Evolutionary conservation across 2,113 vertebrate genomes (phyloP).

Genomic region (Morone chrysops): DNA sequence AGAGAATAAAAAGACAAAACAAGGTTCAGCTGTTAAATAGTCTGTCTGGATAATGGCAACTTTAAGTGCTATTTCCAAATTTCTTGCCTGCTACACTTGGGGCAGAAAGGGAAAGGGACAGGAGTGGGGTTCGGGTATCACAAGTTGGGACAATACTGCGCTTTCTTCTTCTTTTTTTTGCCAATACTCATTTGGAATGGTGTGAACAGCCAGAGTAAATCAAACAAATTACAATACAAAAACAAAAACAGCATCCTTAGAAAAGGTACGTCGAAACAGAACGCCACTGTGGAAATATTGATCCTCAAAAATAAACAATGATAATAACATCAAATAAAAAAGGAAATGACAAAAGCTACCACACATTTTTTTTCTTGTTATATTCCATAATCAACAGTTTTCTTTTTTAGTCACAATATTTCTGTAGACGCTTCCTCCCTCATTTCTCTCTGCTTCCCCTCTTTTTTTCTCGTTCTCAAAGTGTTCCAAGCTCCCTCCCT

Average conservation of each 20-base stretch:
- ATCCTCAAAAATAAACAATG: conserved; percentile 78
- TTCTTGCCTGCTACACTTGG: conserved; percentile 76
- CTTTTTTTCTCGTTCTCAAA: conserved; percentile 54
- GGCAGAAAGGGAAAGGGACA: conserved; percentile 59
- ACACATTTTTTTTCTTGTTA: conserved; percentile 79
- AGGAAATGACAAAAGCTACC: conserved; percentile 83
- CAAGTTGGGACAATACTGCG: conserved; percentile 79
- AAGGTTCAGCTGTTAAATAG: conserved; percentile 74
- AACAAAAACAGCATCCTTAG: conserved; percentile 71
- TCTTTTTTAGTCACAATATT: conserved; percentile 77
- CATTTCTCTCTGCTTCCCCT: conserved; percentile 51
- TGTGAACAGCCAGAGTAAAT: conserved; percentile 79
- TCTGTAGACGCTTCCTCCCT: conserved; percentile 72
- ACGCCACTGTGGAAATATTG: conserved; percentile 79
- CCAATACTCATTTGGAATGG: conserved; percentile 83
- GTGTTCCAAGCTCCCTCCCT: conserved; percentile 59
- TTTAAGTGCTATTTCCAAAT: conserved; percentile 84
- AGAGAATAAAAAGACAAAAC: conserved; percentile 58
- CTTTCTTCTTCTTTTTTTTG: conserved; percentile 57
- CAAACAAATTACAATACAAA: conserved; percentile 72
- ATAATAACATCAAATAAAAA: conserved; percentile 74
- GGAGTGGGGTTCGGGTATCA: conserved; percentile 45
- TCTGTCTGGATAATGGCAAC: conserved; percentile 76
- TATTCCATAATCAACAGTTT: conserved; percentile 79
- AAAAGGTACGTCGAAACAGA: conserved; percentile 76